These are phyloP conservation scores for Temnothorax longispinosus DNA, from an alignment of 1,140 invertebrate genomes.

Conservation along the genomic window DNA sequence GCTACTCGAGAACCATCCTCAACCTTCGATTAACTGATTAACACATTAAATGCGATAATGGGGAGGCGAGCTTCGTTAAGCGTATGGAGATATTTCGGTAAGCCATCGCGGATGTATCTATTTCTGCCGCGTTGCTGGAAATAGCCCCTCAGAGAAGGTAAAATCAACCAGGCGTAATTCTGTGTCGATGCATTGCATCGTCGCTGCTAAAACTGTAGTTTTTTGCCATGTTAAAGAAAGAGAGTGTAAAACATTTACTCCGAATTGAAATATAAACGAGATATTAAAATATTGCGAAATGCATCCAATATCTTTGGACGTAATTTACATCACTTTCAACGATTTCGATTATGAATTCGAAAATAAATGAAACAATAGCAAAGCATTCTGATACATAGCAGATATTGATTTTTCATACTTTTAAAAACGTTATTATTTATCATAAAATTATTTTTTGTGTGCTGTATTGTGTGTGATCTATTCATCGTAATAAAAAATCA, in stretches of 20 bases:
- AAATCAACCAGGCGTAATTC: slow-evolving; percentile 54
- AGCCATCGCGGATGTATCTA: slow-evolving; percentile 65
- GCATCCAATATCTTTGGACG: neutral
- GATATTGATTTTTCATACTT: neutral
- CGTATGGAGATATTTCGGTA: slow-evolving; percentile 38
- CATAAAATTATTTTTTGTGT: neutral
- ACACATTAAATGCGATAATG: slow-evolving; percentile 49
- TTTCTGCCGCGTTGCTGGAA: slow-evolving; percentile 70
- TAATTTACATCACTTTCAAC: neutral
- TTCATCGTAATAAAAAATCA: neutral
- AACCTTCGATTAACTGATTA: slow-evolving; percentile 69
- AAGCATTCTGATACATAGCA: neutral
- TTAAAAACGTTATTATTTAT: neutral
- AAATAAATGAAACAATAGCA: neutral
- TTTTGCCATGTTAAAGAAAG: neutral
- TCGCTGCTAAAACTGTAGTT: neutral
- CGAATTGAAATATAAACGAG: neutral
- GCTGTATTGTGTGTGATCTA: neutral
- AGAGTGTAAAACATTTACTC: too few relatives aligned
- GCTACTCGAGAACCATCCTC: slow-evolving; percentile 49
- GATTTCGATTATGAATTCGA: too few relatives aligned
- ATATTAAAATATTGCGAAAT: neutral
- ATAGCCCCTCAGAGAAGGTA: slow-evolving; percentile 67
- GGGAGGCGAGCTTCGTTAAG: slow-evolving; percentile 45
- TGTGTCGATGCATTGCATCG: neutral